phyloP scores from a whole-genome alignment of 2,113 vertebrate genomes.

The Sinocyclocheilus anophthalmus region DNA sequence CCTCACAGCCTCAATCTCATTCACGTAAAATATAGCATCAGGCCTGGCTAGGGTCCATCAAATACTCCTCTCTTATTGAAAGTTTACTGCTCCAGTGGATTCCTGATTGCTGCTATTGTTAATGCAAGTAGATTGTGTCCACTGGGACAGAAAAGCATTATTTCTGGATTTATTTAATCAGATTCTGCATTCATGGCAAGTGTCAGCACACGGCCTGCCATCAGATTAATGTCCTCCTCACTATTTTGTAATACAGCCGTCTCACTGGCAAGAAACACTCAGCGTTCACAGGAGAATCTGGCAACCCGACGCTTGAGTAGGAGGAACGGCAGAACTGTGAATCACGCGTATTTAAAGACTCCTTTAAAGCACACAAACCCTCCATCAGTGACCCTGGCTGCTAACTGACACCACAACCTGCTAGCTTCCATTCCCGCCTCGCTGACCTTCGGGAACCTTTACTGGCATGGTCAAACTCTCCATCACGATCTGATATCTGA shows the following conservation, averaged over 20 bases:
- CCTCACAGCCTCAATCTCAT: neutral
- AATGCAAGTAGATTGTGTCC: slow-evolving; percentile 26
- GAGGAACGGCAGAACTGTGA: slow-evolving; percentile 41
- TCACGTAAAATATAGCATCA: slow-evolving; percentile 4
- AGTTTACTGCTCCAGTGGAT: slow-evolving; percentile 14
- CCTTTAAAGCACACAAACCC: slow-evolving; percentile 12
- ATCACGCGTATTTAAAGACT: slow-evolving; percentile 15
- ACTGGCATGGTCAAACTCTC: slow-evolving; percentile 5
- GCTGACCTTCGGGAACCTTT: neutral
- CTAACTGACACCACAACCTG: slow-evolving; percentile 13
- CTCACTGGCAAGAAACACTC: slow-evolving; percentile 23
- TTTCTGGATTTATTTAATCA: slow-evolving; percentile 25
- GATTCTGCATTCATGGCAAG: slow-evolving; percentile 27
- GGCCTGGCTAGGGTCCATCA: neutral
- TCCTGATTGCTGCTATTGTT: slow-evolving; percentile 28
- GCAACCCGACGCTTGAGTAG: slow-evolving; percentile 33
- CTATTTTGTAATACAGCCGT: slow-evolving; percentile 37
- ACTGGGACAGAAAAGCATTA: neutral
- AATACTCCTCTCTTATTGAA: slow-evolving; percentile 4
- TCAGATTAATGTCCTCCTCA: slow-evolving; percentile 44
- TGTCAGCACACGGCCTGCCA: slow-evolving; percentile 12
- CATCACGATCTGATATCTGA: slow-evolving; percentile 13
- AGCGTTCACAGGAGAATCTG: slow-evolving; percentile 3
- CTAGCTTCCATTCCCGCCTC: neutral
- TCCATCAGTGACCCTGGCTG: slow-evolving; percentile 14